Evolutionary conservation across 2,797 vertebrate species (phyloP).

Genomic region (Ceryle rudis): DNA sequence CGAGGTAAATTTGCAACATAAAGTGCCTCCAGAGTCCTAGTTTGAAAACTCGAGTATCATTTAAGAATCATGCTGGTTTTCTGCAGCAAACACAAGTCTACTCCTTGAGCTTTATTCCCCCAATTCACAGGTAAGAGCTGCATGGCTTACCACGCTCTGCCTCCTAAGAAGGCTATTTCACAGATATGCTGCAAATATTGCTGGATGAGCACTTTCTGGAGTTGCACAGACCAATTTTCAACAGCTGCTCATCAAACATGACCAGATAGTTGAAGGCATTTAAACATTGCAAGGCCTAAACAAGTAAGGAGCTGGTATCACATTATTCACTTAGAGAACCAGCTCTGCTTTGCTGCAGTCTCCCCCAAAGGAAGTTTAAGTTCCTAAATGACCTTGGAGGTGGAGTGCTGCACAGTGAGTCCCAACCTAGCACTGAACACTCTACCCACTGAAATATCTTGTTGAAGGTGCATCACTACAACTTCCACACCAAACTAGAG

Average conservation of each 20-base stretch:
- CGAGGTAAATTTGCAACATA: neutral
- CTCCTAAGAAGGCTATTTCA: neutral
- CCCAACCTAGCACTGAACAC: neutral
- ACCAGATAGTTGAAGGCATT: neutral
- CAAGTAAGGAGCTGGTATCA: neutral
- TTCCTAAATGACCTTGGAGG: neutral
- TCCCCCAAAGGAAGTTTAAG: neutral
- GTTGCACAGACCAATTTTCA: neutral
- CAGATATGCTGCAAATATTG: neutral
- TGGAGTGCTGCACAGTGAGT: neutral
- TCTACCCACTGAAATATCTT: neutral
- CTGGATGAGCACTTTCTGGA: neutral
- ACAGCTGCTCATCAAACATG: neutral
- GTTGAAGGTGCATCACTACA: neutral
- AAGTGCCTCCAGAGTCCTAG: neutral
- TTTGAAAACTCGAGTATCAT: neutral
- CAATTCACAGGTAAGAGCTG: rapidly evolving
- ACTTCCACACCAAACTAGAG: neutral
- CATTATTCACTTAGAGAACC: neutral
- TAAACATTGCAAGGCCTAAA: neutral
- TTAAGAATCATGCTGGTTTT: neutral
- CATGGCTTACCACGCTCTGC: neutral
- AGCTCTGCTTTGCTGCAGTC: neutral
- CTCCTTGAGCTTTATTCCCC: neutral
- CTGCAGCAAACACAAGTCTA: neutral